Evolutionary conservation across 2,888 invertebrate genomes (phyloP).

Genomic region (Blastobasis lacticolella): DNA sequence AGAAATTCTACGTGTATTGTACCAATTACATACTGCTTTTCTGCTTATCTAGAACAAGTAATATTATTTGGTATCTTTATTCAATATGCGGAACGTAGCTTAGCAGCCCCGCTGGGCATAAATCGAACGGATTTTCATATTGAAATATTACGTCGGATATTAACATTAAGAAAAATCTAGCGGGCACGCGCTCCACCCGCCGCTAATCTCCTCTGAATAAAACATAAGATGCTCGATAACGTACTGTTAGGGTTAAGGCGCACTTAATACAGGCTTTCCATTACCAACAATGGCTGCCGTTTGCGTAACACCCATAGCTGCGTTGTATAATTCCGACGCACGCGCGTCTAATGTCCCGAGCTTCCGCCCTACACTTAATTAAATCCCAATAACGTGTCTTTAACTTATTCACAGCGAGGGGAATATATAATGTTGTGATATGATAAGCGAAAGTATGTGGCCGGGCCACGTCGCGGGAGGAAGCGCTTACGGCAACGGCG

Average conservation of each 20-base stretch:
- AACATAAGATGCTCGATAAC: slow-evolving; percentile 67
- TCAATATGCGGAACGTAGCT: neutral
- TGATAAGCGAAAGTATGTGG: slow-evolving; percentile 21
- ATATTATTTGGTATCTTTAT: too few relatives aligned
- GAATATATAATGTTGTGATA: slow-evolving; percentile 24
- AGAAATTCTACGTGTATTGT: too few relatives aligned
- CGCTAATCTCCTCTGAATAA: slow-evolving; percentile 67
- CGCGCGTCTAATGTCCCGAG: slow-evolving; percentile 40
- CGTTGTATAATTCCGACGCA: slow-evolving; percentile 37
- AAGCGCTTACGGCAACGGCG: slow-evolving; percentile 29
- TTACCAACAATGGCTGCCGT: slow-evolving; percentile 40
- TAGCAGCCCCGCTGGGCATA: slow-evolving; percentile 26
- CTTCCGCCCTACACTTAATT: slow-evolving; percentile 50
- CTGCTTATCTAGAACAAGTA: too few relatives aligned
- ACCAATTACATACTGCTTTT: too few relatives aligned
- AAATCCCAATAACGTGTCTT: slow-evolving; percentile 54
- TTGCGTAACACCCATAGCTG: slow-evolving; percentile 20
- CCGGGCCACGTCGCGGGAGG: slow-evolving; percentile 15
- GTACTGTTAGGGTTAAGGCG: slow-evolving; percentile 61
- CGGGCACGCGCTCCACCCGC: slow-evolving; percentile 40
- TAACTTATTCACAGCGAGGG: slow-evolving; percentile 26
- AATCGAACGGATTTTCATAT: slow-evolving; percentile 29
- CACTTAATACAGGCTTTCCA: slow-evolving; percentile 58
- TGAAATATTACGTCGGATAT: slow-evolving; percentile 39
- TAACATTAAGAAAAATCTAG: slow-evolving; percentile 52